These are phyloP conservation scores for Carcina quercana DNA, from an alignment of 2,888 invertebrate species.

Conservation along the genomic window DNA sequence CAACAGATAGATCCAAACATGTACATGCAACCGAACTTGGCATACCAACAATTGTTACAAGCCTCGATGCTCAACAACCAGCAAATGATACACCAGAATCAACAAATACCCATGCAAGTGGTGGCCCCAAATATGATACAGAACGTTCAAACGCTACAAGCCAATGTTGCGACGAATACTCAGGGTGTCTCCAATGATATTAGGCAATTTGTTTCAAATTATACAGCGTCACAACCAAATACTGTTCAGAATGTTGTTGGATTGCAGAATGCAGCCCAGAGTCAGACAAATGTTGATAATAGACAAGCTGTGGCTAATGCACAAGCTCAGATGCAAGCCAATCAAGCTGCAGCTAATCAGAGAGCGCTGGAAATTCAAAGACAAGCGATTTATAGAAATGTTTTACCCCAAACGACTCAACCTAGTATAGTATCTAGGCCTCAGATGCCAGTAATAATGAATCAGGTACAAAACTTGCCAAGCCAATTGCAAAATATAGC, in stretches of 20 bases:
- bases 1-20: conserved; percentile 51
- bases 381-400: conserved; percentile 13
- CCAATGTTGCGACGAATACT: too few relatives aligned
- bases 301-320: conserved; percentile 7
- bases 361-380: conserved; percentile 17
- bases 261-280: background rate
- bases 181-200: too few relatives aligned
- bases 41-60: conserved; percentile 42
- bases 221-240: conserved; percentile 1
- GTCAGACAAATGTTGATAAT: background rate
- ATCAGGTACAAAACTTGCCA: conserved; percentile 4
- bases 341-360: conserved; percentile 1
- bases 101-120: conserved; percentile 18
- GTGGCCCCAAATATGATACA: conserved; percentile 27
- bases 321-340: conserved; percentile 4
- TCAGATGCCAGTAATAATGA: conserved; percentile 1
- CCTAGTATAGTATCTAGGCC: background rate
- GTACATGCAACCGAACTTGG: conserved; percentile 44
- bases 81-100: conserved; percentile 37
- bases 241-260: conserved; percentile 8
- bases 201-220: too few relatives aligned
- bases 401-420: conserved; percentile 4
- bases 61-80: conserved; percentile 19
- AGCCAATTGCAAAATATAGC: too few relatives aligned
- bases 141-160: conserved; percentile 19